Evolutionary conservation across 2,888 invertebrate genomes (phyloP).

Genomic region (Theodoxus fluviatilis): DNA sequence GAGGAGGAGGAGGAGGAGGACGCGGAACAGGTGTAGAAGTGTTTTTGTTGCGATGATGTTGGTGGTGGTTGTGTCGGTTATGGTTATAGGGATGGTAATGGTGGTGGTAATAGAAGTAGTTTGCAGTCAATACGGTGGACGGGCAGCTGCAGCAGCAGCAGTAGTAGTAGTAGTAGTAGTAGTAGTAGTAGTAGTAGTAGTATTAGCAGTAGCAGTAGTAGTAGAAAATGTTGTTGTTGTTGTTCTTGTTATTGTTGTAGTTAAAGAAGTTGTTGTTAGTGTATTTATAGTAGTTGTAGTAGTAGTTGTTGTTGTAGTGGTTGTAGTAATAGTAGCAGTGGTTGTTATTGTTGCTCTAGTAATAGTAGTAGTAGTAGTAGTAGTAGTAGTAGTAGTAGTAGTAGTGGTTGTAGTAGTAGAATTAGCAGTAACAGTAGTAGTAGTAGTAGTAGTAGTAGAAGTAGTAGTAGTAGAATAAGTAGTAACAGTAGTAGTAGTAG

Average conservation of each 20-base stretch:
- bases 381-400: neutral
- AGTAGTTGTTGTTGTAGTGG: conserved; percentile 1
- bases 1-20: neutral
- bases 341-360: too few relatives aligned
- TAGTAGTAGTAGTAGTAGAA: conserved; percentile 10
- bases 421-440: conserved; percentile 1
- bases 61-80: too few relatives aligned
- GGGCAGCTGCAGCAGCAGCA: neutral
- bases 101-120: neutral
- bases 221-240: neutral
- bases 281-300: neutral
- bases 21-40: neutral
- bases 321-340: too few relatives aligned
- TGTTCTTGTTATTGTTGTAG: neutral
- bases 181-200: neutral
- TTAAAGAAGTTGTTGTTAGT: neutral
- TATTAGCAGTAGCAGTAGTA: neutral
- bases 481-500: too few relatives aligned
- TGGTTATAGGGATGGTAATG: neutral
- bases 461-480: conserved; percentile 5
- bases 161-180: neutral
- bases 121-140: neutral
- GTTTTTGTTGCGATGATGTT: too few relatives aligned
- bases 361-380: neutral
- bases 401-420: neutral